A percentile compares a stretch with the other conserved stretches of the same genome.
Conservation (phyloP, 2,888 invertebrate species). For the Rhorus exstirpatorius region DNA sequence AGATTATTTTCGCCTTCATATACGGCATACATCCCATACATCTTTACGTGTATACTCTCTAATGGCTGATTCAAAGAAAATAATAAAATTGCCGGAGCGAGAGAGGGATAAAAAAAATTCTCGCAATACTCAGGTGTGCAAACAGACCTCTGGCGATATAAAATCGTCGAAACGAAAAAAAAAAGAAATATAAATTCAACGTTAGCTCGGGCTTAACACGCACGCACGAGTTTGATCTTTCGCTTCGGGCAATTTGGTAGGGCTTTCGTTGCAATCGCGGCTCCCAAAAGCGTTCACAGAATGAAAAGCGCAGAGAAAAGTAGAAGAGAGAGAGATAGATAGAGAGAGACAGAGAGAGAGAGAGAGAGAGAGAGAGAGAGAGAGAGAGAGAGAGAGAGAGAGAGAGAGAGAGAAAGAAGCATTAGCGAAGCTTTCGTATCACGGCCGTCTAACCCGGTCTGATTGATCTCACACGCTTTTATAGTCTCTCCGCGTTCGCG, state of each 20-base stretch:
- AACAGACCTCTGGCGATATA: slow-evolving; percentile 83
- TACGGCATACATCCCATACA: no score
- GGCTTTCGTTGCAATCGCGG: slow-evolving; percentile 60
- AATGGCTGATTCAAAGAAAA: slow-evolving; percentile 22
- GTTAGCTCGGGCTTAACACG: slow-evolving; percentile 65
- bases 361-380: neutral
- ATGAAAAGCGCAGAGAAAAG: slow-evolving; percentile 13
- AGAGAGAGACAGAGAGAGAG: slow-evolving; percentile 69
- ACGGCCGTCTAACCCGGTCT: slow-evolving; percentile 70
- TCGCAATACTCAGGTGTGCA: slow-evolving; percentile 82
- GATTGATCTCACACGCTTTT: slow-evolving; percentile 68
- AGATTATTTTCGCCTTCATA: no score
- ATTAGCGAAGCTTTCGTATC: slow-evolving; percentile 71
- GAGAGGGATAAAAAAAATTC: slow-evolving; percentile 32
- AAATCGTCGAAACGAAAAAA: slow-evolving; percentile 60
- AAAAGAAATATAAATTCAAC: slow-evolving; percentile 66
- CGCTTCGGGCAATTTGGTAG: slow-evolving; percentile 80
- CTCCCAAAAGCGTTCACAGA: slow-evolving; percentile 71
- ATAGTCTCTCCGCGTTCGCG: slow-evolving; percentile 54
- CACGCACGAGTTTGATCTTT: slow-evolving; percentile 83
- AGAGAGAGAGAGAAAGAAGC: slow-evolving; percentile 70
- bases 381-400: neutral
- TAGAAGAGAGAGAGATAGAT: neutral
- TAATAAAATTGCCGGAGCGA: slow-evolving; percentile 11
- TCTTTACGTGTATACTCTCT: no score